Base-by-base conservation (phyloP, 2,113 vertebrate genomes). In the human (Homo sapiens) region DNA sequence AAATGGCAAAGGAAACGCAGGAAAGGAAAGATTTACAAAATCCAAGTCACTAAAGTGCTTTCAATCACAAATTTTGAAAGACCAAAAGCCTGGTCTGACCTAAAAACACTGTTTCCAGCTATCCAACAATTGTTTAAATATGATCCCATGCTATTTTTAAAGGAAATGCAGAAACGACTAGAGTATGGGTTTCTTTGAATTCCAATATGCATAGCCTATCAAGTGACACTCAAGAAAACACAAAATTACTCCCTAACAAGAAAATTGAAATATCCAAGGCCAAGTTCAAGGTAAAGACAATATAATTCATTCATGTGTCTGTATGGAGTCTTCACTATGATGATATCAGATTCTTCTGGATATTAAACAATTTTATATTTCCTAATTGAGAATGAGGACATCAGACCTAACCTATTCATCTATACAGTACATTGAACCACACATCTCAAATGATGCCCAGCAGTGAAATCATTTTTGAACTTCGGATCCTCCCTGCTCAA, bases 1-100 rank as follows among this genome's bases (percentile, higher is more conserved):
- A 98, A 98, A 83, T 20, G 55, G 93, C 89, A 94, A 98, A 98
- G 85, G 17, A 98, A 98, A 98, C 59, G 96, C 66, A 98, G 83
- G 89, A 98, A 98, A 97, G 94, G 70, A 95, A 98, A 98, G 98
- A 98, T 98, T 98, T 98, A 98, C 73, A 97, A 98, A 98, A 98
- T 96, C 90, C 97, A 98, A 98, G 94, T 97, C 97, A 96, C 97
- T 98, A 99, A 98, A 99, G 99, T 99, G 98, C 99, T 98, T 98
- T 98, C 90, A 97, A 97, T 98, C 85, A 97, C 87, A 97, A 98
- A 98, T 95, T 98, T 45, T 79, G 97, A 97, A 98, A 7, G 0
- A 97, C 84, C 81, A 92, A 95, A 97, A 97, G 80, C 97, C 66
- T 92, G 93, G 64, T 95, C 92, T 87, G 87, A 98, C 94, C 94